Evolutionary conservation across 2,888 invertebrate genomes (phyloP).

Genomic region (Nomada ruficornis): DNA sequence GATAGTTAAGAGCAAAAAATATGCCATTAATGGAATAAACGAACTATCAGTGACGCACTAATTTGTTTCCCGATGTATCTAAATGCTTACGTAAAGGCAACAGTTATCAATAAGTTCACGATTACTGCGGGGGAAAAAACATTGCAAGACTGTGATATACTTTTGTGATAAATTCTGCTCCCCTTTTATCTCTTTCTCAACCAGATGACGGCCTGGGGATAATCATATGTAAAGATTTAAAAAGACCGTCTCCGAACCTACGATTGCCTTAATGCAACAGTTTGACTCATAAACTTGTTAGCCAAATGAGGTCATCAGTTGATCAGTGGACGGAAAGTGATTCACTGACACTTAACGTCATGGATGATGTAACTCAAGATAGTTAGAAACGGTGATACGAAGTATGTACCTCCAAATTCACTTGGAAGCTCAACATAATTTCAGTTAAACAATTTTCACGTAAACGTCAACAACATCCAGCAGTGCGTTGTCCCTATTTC

Average conservation of each 20-base stretch:
- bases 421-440: not conserved
- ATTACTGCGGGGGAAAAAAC: not conserved
- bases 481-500: not conserved
- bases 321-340: slow-evolving; percentile 70
- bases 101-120: slow-evolving; percentile 6
- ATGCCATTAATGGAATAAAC: slow-evolving; percentile 13
- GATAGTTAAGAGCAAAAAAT: slow-evolving; percentile 6
- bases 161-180: not conserved
- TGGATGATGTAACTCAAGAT: slow-evolving; percentile 64
- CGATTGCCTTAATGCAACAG: slow-evolving; percentile 49
- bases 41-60: not conserved
- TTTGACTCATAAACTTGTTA: slow-evolving; percentile 72
- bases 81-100: slow-evolving; percentile 4
- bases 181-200: not conserved
- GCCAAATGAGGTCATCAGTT: slow-evolving; percentile 70
- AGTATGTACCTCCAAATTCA: slow-evolving; percentile 32
- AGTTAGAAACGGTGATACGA: slow-evolving; percentile 40
- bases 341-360: slow-evolving; percentile 68
- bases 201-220: not conserved
- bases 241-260: slow-evolving; percentile 42
- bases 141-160: not conserved
- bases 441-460: no score
- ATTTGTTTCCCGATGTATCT: not conserved
- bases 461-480: not conserved
- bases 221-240: slow-evolving; percentile 31